Conservation (phyloP, 1,140 invertebrate species). For the Leptopilina clavipes region DNA sequence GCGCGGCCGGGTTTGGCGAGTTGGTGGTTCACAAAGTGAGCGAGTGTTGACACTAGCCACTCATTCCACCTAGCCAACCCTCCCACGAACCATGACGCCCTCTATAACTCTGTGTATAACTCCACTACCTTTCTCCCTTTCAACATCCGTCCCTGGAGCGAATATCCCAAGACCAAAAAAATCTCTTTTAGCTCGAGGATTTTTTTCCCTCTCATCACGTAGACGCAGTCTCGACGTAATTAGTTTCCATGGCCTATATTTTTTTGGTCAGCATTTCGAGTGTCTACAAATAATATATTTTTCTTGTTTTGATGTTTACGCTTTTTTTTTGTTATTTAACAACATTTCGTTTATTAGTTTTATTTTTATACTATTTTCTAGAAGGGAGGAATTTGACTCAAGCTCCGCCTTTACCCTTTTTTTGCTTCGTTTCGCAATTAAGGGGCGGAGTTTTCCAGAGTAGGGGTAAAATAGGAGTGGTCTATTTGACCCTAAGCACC, state of each 20-base stretch:
- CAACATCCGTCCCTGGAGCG: conserved; percentile 37
- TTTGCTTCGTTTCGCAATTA: too few relatives aligned
- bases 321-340: background rate
- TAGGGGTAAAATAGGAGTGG: too few relatives aligned
- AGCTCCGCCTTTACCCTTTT: too few relatives aligned
- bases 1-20: conserved; percentile 65
- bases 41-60: conserved; percentile 71
- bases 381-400: too few relatives aligned
- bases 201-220: conserved; percentile 43
- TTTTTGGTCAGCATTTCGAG: background rate
- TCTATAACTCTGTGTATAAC: conserved; percentile 49
- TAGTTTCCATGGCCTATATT: conserved; percentile 38
- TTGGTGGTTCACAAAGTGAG: conserved; percentile 71
- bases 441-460: too few relatives aligned
- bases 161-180: conserved; percentile 22
- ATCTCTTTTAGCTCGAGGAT: conserved; percentile 43
- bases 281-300: background rate
- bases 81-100: conserved; percentile 49
- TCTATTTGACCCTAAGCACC: too few relatives aligned
- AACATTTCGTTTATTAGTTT: too few relatives aligned
- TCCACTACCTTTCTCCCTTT: conserved; percentile 47
- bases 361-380: too few relatives aligned
- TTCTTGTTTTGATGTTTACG: background rate
- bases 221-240: conserved; percentile 21
- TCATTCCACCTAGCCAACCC: conserved; percentile 53